phyloP scores from a whole-genome alignment of 2,888 invertebrate genomes.

The Julus scandinavius region DNA sequence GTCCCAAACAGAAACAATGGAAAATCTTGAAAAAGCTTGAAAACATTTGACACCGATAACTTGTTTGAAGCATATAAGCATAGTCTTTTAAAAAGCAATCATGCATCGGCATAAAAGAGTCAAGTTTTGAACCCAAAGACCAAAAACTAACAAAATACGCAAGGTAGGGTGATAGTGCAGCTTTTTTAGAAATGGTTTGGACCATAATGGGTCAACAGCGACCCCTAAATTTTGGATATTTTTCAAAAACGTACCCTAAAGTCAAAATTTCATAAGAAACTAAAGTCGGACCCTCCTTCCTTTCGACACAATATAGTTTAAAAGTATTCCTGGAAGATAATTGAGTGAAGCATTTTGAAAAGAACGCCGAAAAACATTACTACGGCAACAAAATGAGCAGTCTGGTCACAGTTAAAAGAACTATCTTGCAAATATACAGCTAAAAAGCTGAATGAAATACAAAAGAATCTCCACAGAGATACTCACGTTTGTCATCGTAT shows the following conservation, averaged over 20 bases:
- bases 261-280: too few relatives aligned
- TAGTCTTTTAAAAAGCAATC: not conserved
- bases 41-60: not conserved
- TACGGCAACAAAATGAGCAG: not conserved
- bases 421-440: not conserved
- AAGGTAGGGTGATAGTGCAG: constrained; percentile 53
- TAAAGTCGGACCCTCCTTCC: too few relatives aligned
- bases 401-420: not conserved
- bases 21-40: not conserved
- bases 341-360: not conserved
- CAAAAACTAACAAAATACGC: constrained; percentile 13
- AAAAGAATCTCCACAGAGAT: constrained; percentile 36
- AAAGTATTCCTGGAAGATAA: not conserved
- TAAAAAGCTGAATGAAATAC: not conserved
- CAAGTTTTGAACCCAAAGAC: not conserved
- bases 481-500: constrained; percentile 47
- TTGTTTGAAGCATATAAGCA: not conserved
- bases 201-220: not conserved
- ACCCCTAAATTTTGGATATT: not conserved
- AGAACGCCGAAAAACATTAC: not conserved
- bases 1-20: not conserved
- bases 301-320: too few relatives aligned
- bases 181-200: constrained; percentile 36
- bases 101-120: not conserved
- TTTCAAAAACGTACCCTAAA: not conserved